These are phyloP conservation scores for Erynnis tages DNA, from an alignment of 2,888 invertebrate genomes.

Conservation along the genomic window DNA sequence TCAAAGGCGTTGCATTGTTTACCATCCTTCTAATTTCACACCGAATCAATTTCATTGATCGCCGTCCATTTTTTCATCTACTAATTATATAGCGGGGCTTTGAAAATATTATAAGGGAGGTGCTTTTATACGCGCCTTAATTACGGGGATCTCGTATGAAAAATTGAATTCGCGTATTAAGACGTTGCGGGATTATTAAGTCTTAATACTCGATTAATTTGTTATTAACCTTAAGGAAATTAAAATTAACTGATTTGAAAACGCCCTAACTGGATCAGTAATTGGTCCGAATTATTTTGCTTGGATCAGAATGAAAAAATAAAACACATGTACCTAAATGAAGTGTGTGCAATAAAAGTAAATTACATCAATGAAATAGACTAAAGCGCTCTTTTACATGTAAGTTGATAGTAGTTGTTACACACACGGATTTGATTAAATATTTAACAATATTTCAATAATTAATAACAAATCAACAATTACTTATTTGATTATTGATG, in stretches of 20 bases:
- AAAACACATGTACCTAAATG: too few relatives aligned
- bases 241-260: too few relatives aligned
- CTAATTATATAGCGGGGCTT: constrained; percentile 38
- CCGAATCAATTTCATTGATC: constrained; percentile 32
- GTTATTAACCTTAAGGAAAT: background rate
- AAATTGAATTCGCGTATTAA: constrained; percentile 27
- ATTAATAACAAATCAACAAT: too few relatives aligned
- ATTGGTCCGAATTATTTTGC: too few relatives aligned
- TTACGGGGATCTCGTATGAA: constrained; percentile 33
- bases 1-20: background rate
- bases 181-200: constrained; percentile 11
- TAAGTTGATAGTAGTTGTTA: too few relatives aligned
- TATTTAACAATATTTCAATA: too few relatives aligned
- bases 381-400: too few relatives aligned
- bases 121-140: constrained; percentile 38
- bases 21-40: constrained; percentile 25
- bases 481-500: too few relatives aligned
- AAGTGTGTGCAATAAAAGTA: too few relatives aligned
- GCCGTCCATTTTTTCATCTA: constrained; percentile 32
- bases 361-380: too few relatives aligned
- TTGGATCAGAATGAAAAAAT: too few relatives aligned
- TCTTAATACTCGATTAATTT: constrained; percentile 9
- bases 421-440: too few relatives aligned
- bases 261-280: background rate
- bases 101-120: constrained; percentile 35